Evolutionary conservation across 1,140 invertebrate genomes (phyloP), one percentile per base, ranked within the genome.

Genomic region (Cepaea nemoralis): DNA sequence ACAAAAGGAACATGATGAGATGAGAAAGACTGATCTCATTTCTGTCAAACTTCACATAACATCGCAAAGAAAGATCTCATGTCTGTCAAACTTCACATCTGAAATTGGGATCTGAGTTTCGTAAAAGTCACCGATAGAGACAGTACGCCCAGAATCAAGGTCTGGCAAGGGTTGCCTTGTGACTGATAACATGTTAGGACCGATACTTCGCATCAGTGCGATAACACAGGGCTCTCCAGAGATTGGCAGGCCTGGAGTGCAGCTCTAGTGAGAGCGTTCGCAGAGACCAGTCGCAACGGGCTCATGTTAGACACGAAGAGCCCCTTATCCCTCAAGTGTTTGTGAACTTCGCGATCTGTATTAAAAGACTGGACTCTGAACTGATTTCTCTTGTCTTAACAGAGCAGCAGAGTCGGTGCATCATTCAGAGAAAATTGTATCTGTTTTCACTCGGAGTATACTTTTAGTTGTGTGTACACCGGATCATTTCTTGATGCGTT

Each of bases 111-210:
- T 8, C 16, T 45, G 42, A 10, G 8, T 6, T 45, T 24, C n/a
- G 50, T 19, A 55, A 22, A 55, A 55, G 19, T 5, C 6, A 55
- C n/a, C 19, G 50, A 63, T 63, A 31, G 27, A 63, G 59, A 63
- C 27, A 63, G 5, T 27, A 63, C 59, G 59, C 27, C 59, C 27
- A 63, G 6, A 31, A 63, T 31, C 59, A 63, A 63, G n/a, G 59
- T 31, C 27, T 31, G n/a, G 27, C 3, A 63, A 63, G 19, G n/a
- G 27, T 63, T 31, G 59, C 59, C 10, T n/a, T 10, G 59, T 63
- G n/a, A 27, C 16, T 63, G 59, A 63, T 63, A 63, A 63, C 59
- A 31, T 63, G 59, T 63, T 63, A 16, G 59, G 59, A 63, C 59
- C 27, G 59, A 63, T 63, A 63, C 33, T 63, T 31, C 33, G 59